Evolutionary conservation across 2,797 vertebrate species (phyloP), one percentile per base, ranked within the genome.

Genomic region (Euphonia xanthogaster): DNA sequence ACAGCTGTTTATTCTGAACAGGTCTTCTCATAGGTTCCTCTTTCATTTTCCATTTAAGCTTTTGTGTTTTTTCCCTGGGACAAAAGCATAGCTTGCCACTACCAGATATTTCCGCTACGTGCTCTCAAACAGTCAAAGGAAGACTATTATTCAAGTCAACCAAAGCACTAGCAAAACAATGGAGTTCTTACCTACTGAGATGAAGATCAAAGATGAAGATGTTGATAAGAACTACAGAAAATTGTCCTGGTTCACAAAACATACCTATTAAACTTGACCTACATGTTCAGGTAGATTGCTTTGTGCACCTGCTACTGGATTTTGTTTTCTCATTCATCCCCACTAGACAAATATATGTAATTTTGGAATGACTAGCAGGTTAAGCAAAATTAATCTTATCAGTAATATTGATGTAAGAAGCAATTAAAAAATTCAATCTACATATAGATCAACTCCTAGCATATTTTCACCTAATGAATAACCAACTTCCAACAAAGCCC

Each of bases 151-250:
- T 65, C 70, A 95, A 93, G 72, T 37, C 53, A 89, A 33, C 33
- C n/a, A 86, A 70, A 90, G 47, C 76, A 39, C 33, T 47, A 90
- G 44, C 28, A 86, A 91, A 95, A 93, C 79, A 95, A 92, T 92
- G 50, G 30, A 44, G 27, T 42, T 88, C 55, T 78, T 90, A 55
- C 55, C 27, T 85, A 65, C 45, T 28, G 44, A 73, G 50, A 58
- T 42, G 63, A 80, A 86, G 77, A 81, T 73, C 19, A 77, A 77
- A 77, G 89, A 89, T 89, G 25, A 79, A 84, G 60, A 57, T 16
- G 40, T 50, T 75, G 77, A 87, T 89, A 89, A 77, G 48, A 86
- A 47, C 30, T 48, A 61, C 13, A 85, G 74, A 92, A 89, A 85
- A 87, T 67, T 60, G 50, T 33, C 45, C 53, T 70, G 19, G 24